A percentile compares a stretch with the other conserved stretches of the same genome.
Conservation (phyloP, 2,113 vertebrate genomes). For the Cyanistes caeruleus region DNA sequence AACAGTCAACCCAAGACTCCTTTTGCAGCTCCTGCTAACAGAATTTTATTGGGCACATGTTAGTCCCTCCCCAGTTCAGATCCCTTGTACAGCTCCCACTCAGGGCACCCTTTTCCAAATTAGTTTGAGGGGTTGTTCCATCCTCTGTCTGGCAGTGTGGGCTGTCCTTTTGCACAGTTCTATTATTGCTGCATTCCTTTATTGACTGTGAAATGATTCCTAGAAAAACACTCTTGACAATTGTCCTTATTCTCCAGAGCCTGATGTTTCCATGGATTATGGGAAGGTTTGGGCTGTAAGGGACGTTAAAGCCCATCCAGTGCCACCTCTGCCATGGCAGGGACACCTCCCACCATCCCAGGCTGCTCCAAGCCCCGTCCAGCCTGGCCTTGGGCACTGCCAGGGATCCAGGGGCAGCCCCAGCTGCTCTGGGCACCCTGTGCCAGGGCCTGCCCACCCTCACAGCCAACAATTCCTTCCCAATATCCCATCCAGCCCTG, state of each 20-base stretch:
- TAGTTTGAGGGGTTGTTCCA: background rate
- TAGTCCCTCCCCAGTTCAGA: background rate
- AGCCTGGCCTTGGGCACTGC: background rate
- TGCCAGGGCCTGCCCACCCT: background rate
- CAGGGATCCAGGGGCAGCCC: background rate
- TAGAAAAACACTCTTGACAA: background rate
- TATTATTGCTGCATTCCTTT: background rate
- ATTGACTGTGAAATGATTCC: background rate
- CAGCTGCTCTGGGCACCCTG: background rate
- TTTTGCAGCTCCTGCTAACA: background rate
- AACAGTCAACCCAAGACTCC: background rate
- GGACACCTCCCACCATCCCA: background rate
- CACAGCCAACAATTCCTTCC: background rate
- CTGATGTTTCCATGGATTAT: background rate
- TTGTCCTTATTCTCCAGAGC: background rate
- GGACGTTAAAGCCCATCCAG: rapidly evolving
- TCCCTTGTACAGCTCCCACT: background rate
- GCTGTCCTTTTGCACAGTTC: rapidly evolving
- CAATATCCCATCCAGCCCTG: background rate
- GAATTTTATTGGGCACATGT: background rate
- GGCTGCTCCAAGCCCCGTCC: background rate
- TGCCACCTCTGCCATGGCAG: background rate
- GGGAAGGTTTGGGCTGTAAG: background rate
- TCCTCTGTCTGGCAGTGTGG: background rate
- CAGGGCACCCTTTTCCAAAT: background rate